phyloP scores from a whole-genome alignment of 1,140 invertebrate species.

The Euura lappo region DNA sequence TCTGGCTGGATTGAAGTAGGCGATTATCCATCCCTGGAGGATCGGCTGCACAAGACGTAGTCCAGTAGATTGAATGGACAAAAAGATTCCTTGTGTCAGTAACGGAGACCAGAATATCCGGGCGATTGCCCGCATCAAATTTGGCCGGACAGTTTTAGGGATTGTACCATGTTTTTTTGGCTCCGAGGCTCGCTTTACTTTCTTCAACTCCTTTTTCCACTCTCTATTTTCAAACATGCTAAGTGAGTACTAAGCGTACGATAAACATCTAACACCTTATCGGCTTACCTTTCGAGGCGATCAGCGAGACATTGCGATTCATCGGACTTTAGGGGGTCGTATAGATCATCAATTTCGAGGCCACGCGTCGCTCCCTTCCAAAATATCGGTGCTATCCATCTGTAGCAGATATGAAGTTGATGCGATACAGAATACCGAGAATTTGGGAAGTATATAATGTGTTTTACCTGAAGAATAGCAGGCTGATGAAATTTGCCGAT shows the following conservation, averaged over 20 bases:
- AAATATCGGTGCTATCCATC: not conserved
- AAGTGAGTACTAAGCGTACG: no score
- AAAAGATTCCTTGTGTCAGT: constrained; percentile 50
- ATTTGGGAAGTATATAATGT: no score
- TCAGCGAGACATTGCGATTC: not conserved
- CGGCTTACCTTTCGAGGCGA: not conserved
- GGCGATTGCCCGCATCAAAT: constrained; percentile 53
- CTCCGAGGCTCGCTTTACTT: constrained; percentile 45
- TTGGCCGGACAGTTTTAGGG: constrained; percentile 45
- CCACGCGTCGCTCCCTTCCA: not conserved
- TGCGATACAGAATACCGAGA: no score
- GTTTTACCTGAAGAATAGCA: no score
- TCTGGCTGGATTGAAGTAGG: constrained; percentile 54
- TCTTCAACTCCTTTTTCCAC: constrained; percentile 59
- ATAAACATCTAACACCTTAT: no score
- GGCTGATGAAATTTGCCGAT: no score
- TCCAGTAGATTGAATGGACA: constrained; percentile 43
- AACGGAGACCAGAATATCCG: constrained; percentile 58
- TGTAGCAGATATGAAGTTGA: not conserved
- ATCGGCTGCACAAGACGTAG: constrained; percentile 58
- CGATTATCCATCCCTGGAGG: constrained; percentile 62
- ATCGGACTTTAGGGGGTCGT: constrained; percentile 2
- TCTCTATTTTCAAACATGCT: constrained; percentile 41
- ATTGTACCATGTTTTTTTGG: constrained; percentile 55
- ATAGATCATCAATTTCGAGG: not conserved